Evolutionary conservation across 1,140 invertebrate species (phyloP).

Genomic region (Bicyclus anynana): DNA sequence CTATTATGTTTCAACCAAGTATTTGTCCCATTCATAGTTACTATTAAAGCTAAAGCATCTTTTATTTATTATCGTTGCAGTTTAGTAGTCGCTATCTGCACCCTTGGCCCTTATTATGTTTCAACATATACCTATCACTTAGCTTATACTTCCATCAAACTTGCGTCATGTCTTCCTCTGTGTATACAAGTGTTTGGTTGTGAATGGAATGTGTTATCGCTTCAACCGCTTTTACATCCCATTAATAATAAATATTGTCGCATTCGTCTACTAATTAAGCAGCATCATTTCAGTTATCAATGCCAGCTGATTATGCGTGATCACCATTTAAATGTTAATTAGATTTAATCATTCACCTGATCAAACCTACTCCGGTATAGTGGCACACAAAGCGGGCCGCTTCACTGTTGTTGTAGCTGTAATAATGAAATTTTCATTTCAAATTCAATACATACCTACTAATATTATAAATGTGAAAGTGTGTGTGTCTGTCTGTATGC

Average conservation of each 20-base stretch:
- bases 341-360: slow-evolving; percentile 67
- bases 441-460: neutral
- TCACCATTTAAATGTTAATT: slow-evolving; percentile 75
- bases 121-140: neutral
- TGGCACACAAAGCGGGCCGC: slow-evolving; percentile 15
- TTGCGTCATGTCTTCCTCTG: slow-evolving; percentile 11
- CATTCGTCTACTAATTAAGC: slow-evolving; percentile 68
- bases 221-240: slow-evolving; percentile 48
- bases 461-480: no score
- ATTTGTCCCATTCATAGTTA: no score
- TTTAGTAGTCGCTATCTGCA: no score
- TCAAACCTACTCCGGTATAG: slow-evolving; percentile 39
- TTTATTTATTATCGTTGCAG: no score
- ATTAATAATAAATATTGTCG: slow-evolving; percentile 51
- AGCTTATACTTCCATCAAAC: neutral
- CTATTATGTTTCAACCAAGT: no score
- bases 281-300: slow-evolving; percentile 56
- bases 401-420: slow-evolving; percentile 8
- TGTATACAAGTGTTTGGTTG: slow-evolving; percentile 54
- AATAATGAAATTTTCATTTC: neutral
- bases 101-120: neutral
- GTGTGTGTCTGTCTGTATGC: no score
- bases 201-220: slow-evolving; percentile 21
- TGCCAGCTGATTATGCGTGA: slow-evolving; percentile 70
- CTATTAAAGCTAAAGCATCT: no score